Percentiles rank a stretch among this genome's conserved stretches.
Evolutionary conservation across 1,140 invertebrate genomes (phyloP).

Genomic region (Ceratosolen solmsi): DNA sequence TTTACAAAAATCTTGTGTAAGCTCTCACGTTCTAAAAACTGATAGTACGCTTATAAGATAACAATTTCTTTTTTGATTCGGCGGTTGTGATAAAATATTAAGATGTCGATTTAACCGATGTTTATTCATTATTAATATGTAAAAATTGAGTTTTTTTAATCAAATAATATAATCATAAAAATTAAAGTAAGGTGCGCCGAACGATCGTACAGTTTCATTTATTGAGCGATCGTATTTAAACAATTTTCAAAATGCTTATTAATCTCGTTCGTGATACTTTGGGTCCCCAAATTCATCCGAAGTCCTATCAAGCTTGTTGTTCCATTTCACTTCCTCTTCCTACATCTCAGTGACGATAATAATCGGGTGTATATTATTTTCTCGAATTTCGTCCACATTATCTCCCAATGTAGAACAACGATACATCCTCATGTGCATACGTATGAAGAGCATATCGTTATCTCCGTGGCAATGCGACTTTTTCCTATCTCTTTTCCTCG

Average conservation of each 20-base stretch:
- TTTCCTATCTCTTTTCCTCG: not conserved
- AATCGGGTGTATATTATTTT: not conserved
- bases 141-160: too few species aligned
- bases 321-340: slow-evolving; percentile 24
- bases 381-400: not conserved
- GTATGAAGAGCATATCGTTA: not conserved
- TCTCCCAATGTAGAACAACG: not conserved
- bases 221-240: too few species aligned
- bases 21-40: not conserved
- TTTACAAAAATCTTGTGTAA: slow-evolving; percentile 10
- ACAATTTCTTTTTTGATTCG: not conserved
- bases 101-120: not conserved
- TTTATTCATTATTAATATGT: not conserved
- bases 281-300: not conserved
- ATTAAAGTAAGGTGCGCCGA: too few species aligned
- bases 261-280: not conserved
- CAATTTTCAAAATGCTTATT: too few species aligned
- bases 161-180: too few species aligned
- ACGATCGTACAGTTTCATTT: too few species aligned
- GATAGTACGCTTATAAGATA: slow-evolving; percentile 10
- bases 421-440: not conserved
- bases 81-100: slow-evolving; percentile 9
- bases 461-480: not conserved
- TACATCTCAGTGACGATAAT: not conserved
- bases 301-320: not conserved